Evolutionary conservation across 2,888 invertebrate genomes (phyloP).

Genomic region (Bombylius major): DNA sequence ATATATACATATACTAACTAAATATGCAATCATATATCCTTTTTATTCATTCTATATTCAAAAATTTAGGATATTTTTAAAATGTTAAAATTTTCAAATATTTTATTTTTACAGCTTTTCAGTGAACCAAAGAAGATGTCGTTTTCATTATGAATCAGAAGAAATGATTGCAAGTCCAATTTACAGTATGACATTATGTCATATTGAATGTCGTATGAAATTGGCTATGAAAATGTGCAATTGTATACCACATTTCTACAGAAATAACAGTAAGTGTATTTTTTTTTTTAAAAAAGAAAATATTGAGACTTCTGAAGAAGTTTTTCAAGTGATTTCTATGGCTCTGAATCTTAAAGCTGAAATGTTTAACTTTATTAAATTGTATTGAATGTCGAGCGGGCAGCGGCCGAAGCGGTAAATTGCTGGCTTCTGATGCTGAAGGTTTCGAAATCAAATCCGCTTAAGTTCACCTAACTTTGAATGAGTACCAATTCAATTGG

Average conservation of each 20-base stretch:
- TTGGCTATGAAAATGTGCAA: slow-evolving; percentile 49
- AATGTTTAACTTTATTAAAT: no score
- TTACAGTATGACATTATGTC: slow-evolving; percentile 56
- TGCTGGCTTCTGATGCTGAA: no score
- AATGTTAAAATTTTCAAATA: neutral
- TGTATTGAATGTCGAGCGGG: no score
- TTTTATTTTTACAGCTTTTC: slow-evolving; percentile 36
- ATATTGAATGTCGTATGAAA: slow-evolving; percentile 56
- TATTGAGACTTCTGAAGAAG: no score
- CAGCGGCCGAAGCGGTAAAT: no score
- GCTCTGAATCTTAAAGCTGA: no score
- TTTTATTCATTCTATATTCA: neutral
- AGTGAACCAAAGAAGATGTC: slow-evolving; percentile 54
- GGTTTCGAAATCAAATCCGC: no score
- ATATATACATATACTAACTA: no score
- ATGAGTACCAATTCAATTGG: no score
- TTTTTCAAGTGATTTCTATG: no score
- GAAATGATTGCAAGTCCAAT: slow-evolving; percentile 50
- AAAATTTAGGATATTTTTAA: neutral
- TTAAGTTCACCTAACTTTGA: no score
- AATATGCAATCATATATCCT: neutral
- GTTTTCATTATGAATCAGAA: slow-evolving; percentile 52
- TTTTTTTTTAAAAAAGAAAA: neutral
- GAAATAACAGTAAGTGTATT: slow-evolving; percentile 42
- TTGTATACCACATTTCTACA: slow-evolving; percentile 64